Conservation (phyloP, 2,888 invertebrate genomes). For the Heliothis peltigera region DNA sequence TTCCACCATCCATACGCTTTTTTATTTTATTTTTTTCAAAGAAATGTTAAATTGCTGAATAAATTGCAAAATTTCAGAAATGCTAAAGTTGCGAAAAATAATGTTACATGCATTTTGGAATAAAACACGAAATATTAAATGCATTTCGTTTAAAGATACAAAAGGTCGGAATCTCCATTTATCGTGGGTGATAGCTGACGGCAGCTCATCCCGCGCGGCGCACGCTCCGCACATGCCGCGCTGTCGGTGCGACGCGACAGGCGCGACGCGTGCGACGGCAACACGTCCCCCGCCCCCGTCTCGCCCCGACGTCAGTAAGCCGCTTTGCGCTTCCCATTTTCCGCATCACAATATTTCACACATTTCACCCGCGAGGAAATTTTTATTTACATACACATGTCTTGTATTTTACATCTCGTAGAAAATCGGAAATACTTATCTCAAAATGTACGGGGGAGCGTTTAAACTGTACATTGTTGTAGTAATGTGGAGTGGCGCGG, state of each 20-base stretch:
- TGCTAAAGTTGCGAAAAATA: background rate
- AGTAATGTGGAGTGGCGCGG: constrained; percentile 3
- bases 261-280: constrained; percentile 54
- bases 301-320: constrained; percentile 45
- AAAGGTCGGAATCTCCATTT: constrained; percentile 48
- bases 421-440: constrained; percentile 40
- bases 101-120: constrained; percentile 1
- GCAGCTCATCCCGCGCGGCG: constrained; percentile 38
- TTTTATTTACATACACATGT: constrained; percentile 55
- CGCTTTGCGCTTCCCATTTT: constrained; percentile 60
- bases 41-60: constrained; percentile 4
- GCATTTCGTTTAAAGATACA: constrained; percentile 34
- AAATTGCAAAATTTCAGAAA: constrained; percentile 7
- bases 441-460: constrained; percentile 17
- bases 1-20: too few relatives aligned
- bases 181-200: constrained; percentile 46
- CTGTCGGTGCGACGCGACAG: constrained; percentile 52
- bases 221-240: constrained; percentile 41
- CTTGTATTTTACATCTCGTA: constrained; percentile 52
- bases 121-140: constrained; percentile 28
- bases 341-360: constrained; percentile 57
- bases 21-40: background rate
- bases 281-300: constrained; percentile 11
- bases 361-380: constrained; percentile 46
- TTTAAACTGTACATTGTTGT: constrained; percentile 8